These are phyloP conservation scores for Hypolimnas misippus DNA, from an alignment of 2,888 invertebrate species.

Conservation along the genomic window DNA sequence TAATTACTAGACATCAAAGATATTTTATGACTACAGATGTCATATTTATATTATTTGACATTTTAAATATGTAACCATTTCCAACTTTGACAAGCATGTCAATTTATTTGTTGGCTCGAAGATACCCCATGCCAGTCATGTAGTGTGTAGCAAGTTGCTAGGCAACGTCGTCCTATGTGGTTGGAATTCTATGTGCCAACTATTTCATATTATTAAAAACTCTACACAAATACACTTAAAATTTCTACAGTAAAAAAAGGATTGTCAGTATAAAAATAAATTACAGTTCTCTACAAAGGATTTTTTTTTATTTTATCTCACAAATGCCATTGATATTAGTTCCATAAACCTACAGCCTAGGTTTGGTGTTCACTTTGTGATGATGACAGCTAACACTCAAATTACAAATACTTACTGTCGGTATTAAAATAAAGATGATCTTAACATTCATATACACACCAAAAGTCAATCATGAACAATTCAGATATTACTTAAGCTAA, in stretches of 20 bases:
- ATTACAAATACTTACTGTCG: slow-evolving; percentile 13
- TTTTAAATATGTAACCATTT: too few species aligned
- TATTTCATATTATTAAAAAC: too few species aligned
- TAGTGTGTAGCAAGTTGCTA: too few species aligned
- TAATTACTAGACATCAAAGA: too few species aligned
- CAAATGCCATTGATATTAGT: slow-evolving; percentile 30
- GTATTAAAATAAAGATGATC: slow-evolving; percentile 31
- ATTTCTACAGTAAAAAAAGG: neutral
- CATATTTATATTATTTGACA: too few species aligned
- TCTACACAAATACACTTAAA: too few species aligned
- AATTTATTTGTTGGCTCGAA: too few species aligned
- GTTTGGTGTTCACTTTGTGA: slow-evolving; percentile 22
- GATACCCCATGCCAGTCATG: too few species aligned
- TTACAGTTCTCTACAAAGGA: slow-evolving; percentile 55
- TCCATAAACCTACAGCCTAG: slow-evolving; percentile 19
- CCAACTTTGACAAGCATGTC: too few species aligned
- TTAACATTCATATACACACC: slow-evolving; percentile 17
- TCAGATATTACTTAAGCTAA: slow-evolving; percentile 24
- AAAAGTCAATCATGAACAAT: slow-evolving; percentile 25
- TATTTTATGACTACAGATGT: too few species aligned
- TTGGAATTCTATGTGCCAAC: too few species aligned
- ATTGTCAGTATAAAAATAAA: neutral
- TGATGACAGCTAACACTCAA: slow-evolving; percentile 19
- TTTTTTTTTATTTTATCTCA: slow-evolving; percentile 56
- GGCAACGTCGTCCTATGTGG: too few species aligned